Percentiles rank a stretch among this genome's conserved stretches.
phyloP scores from a whole-genome alignment of 2,888 invertebrate species.

The Yponomeuta evonymella region DNA sequence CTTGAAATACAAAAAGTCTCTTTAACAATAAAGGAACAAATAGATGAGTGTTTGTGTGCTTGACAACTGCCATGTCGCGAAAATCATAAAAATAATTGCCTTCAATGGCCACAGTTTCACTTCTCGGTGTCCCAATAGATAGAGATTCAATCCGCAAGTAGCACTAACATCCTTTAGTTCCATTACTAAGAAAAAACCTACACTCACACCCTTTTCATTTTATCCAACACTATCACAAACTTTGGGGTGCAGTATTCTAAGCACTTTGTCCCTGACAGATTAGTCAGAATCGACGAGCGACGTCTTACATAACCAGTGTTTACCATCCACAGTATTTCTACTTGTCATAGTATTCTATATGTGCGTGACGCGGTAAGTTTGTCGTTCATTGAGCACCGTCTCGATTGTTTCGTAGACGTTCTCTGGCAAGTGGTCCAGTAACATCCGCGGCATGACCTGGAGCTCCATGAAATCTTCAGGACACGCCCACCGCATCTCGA shows the following conservation, averaged over 20 bases:
- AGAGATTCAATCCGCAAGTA: background rate
- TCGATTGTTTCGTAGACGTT: constrained; percentile 83
- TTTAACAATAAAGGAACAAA: constrained; percentile 14
- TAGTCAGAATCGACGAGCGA: too few relatives aligned
- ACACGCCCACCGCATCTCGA: constrained; percentile 87
- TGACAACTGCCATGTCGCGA: background rate
- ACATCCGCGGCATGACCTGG: constrained; percentile 89
- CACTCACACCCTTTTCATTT: background rate
- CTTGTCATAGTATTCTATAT: background rate
- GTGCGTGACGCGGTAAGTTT: constrained; percentile 62
- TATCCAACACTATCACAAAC: background rate
- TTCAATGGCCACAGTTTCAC: background rate
- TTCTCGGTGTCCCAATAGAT: background rate
- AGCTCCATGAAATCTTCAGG: constrained; percentile 88
- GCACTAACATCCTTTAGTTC: background rate
- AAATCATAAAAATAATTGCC: background rate
- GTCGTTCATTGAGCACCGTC: constrained; percentile 75
- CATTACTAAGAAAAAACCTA: background rate
- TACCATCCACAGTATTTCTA: background rate
- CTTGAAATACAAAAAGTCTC: constrained; percentile 11
- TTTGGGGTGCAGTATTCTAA: background rate
- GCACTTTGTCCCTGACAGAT: too few relatives aligned
- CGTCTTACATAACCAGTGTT: too few relatives aligned
- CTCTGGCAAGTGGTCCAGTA: constrained; percentile 90
- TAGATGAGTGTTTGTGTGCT: constrained; percentile 7